Base-by-base conservation (phyloP, 1,140 invertebrate species). In the roundworm (Caenorhabditis elegans) region DNA sequence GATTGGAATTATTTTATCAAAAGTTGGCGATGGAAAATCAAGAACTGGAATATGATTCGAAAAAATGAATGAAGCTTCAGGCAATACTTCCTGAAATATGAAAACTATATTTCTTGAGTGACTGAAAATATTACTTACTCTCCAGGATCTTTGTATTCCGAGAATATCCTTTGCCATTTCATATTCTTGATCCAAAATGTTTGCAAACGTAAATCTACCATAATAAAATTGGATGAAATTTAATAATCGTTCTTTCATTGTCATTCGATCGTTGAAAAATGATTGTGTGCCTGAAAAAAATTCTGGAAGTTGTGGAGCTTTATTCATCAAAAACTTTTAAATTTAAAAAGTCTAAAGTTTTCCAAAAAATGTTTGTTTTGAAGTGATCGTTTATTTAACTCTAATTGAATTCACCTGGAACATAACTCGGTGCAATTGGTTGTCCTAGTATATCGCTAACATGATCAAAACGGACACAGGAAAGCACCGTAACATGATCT, bases 1-100 rank as follows among this genome's bases (percentile, higher is more conserved):
- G 48, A 84, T 78, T 34, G 47, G 31, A 31, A 84, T 39, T 13
- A 76, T 78, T 83, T 84, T 84, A 17, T 84, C 34, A 15, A 84
- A 26, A 22, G 55, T 34, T 39, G 80, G 83, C 19, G 48, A 11
- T 11, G 81, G 60, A 46, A 77, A 84, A 36, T 76, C 76, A 11
- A 84, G 46, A 31, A 84, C 34, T 2, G 79, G 80, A 24, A 84
- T 80, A 4, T 15, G 28, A 48, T 84, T 84, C 1, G 76, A 46
- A 24, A 84, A 65, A 1, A 83, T 51, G 39, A 84, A 65, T 1
- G 83, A 55, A 11, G 78, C 17, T 75, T 76, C 48, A 19, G 82
- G 28, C 11, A 82, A 31, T 2, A 76, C 26, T 39, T 82, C 60
- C 78, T 82, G 76, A 78, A 51, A 22, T 31, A 39, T 31, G 2